These are phyloP conservation scores for Phalanger gymnotis DNA, from an alignment of 2,797 vertebrate species.

Conservation along the genomic window DNA sequence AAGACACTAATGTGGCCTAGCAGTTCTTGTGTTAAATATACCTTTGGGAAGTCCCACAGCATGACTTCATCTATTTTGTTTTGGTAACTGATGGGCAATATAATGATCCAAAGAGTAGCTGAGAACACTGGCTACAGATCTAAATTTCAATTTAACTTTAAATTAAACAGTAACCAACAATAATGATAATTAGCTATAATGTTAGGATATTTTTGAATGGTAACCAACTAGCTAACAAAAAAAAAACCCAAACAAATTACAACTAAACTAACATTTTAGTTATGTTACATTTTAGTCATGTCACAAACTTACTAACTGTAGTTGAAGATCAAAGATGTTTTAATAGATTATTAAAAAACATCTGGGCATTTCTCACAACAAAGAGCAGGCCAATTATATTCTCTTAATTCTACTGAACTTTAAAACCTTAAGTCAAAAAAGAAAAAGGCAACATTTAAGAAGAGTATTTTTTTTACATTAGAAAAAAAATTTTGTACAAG, in stretches of 20 bases:
- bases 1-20: conserved; percentile 6
- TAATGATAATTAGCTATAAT: not conserved
- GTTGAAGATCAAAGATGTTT: conserved; percentile 30
- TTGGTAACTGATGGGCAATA: conserved; percentile 44
- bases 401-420: conserved; percentile 17
- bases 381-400: conserved; percentile 17
- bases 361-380: not conserved
- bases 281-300: not conserved
- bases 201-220: not conserved
- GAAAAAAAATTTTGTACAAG: conserved; percentile 11
- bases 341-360: conserved; percentile 29
- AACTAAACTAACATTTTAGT: not conserved
- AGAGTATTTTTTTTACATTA: not conserved
- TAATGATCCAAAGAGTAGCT: conserved; percentile 46
- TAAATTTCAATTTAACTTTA: conserved; percentile 17
- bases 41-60: conserved; percentile 4
- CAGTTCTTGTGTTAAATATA: not conserved
- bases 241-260: conserved; percentile 5
- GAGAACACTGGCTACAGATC: conserved; percentile 28
- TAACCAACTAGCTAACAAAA: not conserved
- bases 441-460: conserved; percentile 22
- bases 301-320: not conserved
- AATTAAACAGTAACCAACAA: conserved; percentile 22
- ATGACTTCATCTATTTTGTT: conserved; percentile 56
- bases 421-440: not conserved